Evolutionary conservation across 1,140 invertebrate genomes (phyloP), one percentile per base, ranked within the genome.

Genomic region (Rhyacophila brunnea): DNA sequence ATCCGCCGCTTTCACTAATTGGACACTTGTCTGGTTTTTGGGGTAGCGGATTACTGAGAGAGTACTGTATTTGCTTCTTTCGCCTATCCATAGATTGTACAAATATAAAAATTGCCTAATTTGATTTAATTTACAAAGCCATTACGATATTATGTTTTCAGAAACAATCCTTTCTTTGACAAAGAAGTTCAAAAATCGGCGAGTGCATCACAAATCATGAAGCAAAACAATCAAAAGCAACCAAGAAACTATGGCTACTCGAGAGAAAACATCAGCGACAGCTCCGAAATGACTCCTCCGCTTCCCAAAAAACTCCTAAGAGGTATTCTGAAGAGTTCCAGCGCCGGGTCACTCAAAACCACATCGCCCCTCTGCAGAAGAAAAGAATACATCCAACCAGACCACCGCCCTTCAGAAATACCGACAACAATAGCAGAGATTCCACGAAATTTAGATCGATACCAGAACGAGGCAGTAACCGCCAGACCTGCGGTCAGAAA

Each of bases 141-240:
- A 13, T 15, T 18, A 58, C 17, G 13, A 15, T 42, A 32, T 34
- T 52, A 20, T 32, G 1, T 17, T 68, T 66, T 1, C 66, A 78
- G 77, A 70, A 79, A 76, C 60, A 79, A 79, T 69, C 77, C 77
- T 60, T 79, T 79, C 60, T 69, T 78, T 15, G 73, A 77, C 54
- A 73, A 72, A 51, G 74, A 81, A 72, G 78, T 83, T 3, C 72
- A 81, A 64, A 83, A 83, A 64, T 83, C 81, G n/a, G 81, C 79
- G 6, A 84, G 82, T 62, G 79, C 81, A 11, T 79, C 63, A 2
- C 63, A 80, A 49, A 64, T 71, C 17, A 70, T 74, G 35, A 68
- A 65, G 45, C 55, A 63, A 28, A 28, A 18, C 5, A 47, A 47
- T 1, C 43, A 58, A 6, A 47, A 50, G 40, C 53, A 42, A 5